These are phyloP conservation scores for Salvator merianae DNA, from an alignment of 2,113 vertebrate genomes.

Conservation along the genomic window DNA sequence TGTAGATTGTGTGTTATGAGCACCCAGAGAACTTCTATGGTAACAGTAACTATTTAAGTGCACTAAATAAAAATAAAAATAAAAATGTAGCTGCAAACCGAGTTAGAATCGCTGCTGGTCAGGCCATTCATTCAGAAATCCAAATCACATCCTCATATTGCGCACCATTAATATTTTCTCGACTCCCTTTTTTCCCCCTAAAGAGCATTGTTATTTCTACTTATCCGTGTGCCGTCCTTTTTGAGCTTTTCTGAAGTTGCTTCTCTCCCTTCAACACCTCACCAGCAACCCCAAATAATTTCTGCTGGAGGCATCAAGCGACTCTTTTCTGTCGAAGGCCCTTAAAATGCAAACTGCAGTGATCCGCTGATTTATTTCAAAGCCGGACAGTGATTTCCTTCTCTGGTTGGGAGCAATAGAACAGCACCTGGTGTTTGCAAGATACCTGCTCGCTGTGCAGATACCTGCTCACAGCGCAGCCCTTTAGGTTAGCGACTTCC, in stretches of 20 bases:
- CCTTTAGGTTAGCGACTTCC: constrained; percentile 40
- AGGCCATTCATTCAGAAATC: too few relatives aligned
- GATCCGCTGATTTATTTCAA: constrained; percentile 22
- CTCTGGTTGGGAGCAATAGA: background rate
- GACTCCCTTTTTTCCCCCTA: background rate
- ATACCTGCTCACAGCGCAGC: background rate
- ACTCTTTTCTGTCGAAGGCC: background rate
- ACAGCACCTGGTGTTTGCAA: constrained; percentile 46
- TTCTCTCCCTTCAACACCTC: background rate
- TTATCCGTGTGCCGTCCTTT: constrained; percentile 14
- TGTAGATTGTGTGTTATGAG: too few relatives aligned
- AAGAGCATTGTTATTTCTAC: background rate
- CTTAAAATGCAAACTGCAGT: background rate
- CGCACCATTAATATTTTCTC: constrained; percentile 38
- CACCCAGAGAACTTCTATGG: too few relatives aligned
- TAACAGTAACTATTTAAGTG: too few relatives aligned
- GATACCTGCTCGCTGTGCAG: constrained; percentile 32
- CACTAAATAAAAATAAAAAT: too few relatives aligned
- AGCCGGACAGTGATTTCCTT: background rate
- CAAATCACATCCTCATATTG: too few relatives aligned
- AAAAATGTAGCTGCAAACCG: too few relatives aligned
- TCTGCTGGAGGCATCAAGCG: rapidly evolving
- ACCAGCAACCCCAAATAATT: background rate
- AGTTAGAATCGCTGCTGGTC: too few relatives aligned
- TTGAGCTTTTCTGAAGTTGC: background rate